Conservation (phyloP, 1,140 invertebrate species). For the Neoseiulus cucumeris region DNA sequence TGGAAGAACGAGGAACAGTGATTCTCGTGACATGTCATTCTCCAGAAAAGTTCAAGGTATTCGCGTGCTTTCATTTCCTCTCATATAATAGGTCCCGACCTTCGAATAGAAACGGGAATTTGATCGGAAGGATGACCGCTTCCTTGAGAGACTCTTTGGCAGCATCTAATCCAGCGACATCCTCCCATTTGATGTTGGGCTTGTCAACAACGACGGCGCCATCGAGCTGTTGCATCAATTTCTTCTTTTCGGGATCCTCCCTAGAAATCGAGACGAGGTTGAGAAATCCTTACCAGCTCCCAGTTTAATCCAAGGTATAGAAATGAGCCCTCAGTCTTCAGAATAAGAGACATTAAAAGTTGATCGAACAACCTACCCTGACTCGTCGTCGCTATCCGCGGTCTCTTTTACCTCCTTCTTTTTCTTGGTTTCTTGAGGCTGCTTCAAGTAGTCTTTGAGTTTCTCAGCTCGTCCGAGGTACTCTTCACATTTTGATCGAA, state of each 20-base stretch:
- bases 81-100: no score
- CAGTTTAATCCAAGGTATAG: neutral
- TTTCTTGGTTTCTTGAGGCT: constrained; percentile 40
- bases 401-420: constrained; percentile 65
- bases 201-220: constrained; percentile 93
- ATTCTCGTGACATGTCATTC: no score
- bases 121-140: constrained; percentile 95
- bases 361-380: neutral
- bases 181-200: constrained; percentile 86
- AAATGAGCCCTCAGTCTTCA: constrained; percentile 8
- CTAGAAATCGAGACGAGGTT: constrained; percentile 70
- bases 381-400: constrained; percentile 17
- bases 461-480: constrained; percentile 94
- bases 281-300: constrained; percentile 29
- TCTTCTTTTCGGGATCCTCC: constrained; percentile 90
- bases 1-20: neutral
- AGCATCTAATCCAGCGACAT: constrained; percentile 86
- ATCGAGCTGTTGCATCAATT: constrained; percentile 65
- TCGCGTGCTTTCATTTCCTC: no score
- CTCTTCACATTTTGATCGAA: constrained; percentile 71
- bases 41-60: no score
- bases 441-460: constrained; percentile 63
- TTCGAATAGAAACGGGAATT: constrained; percentile 95
- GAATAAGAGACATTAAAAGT: neutral
- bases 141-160: constrained; percentile 98